These are phyloP conservation scores for Apocrypta bakeri DNA, from an alignment of 1,140 invertebrate species.

Conservation along the genomic window DNA sequence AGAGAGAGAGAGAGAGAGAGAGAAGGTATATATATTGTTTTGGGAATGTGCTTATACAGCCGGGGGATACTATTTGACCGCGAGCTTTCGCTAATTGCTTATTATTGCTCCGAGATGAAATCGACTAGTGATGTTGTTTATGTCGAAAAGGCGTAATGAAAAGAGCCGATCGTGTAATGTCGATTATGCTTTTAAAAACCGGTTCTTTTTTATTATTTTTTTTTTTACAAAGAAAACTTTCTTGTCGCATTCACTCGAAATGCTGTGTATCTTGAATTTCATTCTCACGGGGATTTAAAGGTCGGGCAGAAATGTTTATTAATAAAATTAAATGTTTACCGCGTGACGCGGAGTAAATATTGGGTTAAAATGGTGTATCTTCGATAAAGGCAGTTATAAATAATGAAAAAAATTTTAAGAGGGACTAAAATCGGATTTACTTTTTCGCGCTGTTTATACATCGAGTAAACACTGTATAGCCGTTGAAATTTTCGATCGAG, in stretches of 20 bases:
- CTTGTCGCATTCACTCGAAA: no score
- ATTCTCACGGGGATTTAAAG: background rate
- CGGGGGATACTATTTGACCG: background rate
- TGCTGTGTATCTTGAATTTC: background rate
- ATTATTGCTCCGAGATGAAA: conserved; percentile 11
- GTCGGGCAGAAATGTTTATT: background rate
- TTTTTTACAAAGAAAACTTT: background rate
- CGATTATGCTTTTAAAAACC: no score
- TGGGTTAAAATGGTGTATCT: no score
- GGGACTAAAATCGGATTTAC: no score
- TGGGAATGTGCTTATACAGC: background rate
- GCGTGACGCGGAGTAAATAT: background rate
- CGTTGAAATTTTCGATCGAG: no score
- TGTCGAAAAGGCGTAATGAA: background rate
- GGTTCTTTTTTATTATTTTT: background rate
- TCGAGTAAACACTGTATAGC: no score
- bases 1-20: no score
- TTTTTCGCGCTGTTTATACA: no score
- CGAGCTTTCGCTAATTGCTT: conserved; percentile 19
- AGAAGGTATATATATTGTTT: background rate
- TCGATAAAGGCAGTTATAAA: no score
- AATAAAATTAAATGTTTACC: background rate
- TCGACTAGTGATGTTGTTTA: background rate
- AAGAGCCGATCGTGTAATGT: background rate
- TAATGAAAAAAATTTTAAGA: no score